Evolutionary conservation across 2,888 invertebrate genomes (phyloP).

Genomic region (Calephelis perditalis): DNA sequence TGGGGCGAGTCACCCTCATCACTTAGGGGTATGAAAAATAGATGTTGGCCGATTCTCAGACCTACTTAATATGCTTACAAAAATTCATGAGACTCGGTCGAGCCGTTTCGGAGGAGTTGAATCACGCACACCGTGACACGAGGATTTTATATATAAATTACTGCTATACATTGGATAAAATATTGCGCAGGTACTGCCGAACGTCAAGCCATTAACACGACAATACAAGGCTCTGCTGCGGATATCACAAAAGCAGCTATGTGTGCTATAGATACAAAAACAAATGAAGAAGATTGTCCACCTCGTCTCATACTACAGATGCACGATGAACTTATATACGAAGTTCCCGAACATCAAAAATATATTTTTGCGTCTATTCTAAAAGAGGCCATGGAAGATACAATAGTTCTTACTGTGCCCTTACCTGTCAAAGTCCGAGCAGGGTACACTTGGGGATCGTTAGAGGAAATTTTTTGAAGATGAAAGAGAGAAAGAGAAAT

Average conservation of each 20-base stretch:
- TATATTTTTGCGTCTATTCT: constrained; percentile 80
- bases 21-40: too few species aligned
- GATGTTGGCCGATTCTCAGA: too few species aligned
- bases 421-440: constrained; percentile 91
- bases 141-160: background rate
- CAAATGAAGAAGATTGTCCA: constrained; percentile 42
- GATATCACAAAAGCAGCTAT: constrained; percentile 96
- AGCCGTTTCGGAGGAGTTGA: too few species aligned
- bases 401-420: constrained; percentile 84
- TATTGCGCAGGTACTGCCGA: constrained; percentile 85
- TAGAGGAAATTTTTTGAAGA: constrained; percentile 40
- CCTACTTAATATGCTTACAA: too few species aligned
- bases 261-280: constrained; percentile 83
- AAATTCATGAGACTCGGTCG: too few species aligned
- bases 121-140: too few species aligned
- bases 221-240: constrained; percentile 97
- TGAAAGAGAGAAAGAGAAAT: too few species aligned
- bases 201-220: constrained; percentile 97
- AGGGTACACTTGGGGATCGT: constrained; percentile 88
- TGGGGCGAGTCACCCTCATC: too few species aligned
- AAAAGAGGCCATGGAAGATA: constrained; percentile 88
- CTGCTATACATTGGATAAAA: background rate
- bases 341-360: constrained; percentile 82
- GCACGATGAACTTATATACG: constrained; percentile 97
- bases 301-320: constrained; percentile 91